These are phyloP conservation scores for Drosophila rhopaloa DNA, from an alignment of 1,140 invertebrate species.

Conservation along the genomic window DNA sequence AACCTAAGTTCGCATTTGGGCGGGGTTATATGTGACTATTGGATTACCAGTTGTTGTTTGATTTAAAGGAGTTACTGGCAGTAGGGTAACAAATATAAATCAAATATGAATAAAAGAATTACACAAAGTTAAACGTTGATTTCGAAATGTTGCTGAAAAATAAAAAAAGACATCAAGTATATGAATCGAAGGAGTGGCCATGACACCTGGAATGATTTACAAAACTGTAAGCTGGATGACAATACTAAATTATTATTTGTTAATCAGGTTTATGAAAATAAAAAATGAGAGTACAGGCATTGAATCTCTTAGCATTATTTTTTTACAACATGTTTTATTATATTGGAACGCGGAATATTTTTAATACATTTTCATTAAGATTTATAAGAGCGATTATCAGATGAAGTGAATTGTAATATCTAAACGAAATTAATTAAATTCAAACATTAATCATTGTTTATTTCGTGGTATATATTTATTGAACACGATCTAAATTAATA, in stretches of 20 bases:
- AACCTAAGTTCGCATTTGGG: constrained; percentile 40
- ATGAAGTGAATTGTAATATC: constrained; percentile 1
- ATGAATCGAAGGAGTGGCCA: constrained; percentile 6
- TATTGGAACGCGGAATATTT: no score
- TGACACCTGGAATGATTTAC: background rate
- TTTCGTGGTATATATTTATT: no score
- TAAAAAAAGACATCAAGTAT: background rate
- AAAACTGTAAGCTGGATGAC: no score
- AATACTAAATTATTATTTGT: no score
- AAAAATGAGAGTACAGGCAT: no score
- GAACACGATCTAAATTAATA: no score
- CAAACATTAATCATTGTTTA: background rate
- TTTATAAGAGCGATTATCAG: constrained; percentile 8
- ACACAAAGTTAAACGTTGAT: background rate
- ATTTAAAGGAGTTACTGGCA: constrained; percentile 8
- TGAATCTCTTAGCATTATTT: background rate
- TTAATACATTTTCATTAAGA: constrained; percentile 9
- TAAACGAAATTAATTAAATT: background rate
- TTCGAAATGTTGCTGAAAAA: constrained; percentile 8
- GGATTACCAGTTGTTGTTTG: constrained; percentile 32
- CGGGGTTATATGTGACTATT: constrained; percentile 33
- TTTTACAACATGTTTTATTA: constrained; percentile 12
- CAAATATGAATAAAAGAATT: background rate
- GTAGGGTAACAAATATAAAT: background rate
- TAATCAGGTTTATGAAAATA: no score